Evolutionary conservation across 1,140 invertebrate genomes (phyloP), one percentile per base, ranked within the genome.

Genomic region (Lepidotrigona ventralis): DNA sequence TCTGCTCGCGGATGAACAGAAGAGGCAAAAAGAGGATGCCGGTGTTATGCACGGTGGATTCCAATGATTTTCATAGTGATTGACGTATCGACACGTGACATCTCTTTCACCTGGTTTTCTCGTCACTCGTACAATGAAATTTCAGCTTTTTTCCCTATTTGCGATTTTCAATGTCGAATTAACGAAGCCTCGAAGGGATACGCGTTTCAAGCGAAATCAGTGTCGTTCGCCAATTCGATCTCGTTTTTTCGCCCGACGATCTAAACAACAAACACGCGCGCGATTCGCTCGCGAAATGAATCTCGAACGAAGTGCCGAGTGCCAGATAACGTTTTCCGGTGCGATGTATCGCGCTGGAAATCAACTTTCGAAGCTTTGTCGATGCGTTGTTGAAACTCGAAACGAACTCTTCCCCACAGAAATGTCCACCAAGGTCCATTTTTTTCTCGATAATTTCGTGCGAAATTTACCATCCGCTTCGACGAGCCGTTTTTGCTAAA

Each of bases 31-130:
- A 83, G 51, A 39, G 72, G 78, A 68, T 76, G 33, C 12, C 33
- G 33, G 46, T 26, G 51, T 68, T 81, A 75, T 68, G 26, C 71
- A 79, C 58, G 12, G 56, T 68, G 75, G 76, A 71, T 86, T 83
- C 66, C 82, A 83, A 77, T 66, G 53, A 87, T 86, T 79, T 84
- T 63, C 53, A 76, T 26, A 71, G 66, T 87, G 83, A 85, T 87
- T 87, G 86, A 88, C 89, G 21, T 89, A 89, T 87, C 84, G 83
- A 85, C 76, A 88, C 64, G 69, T 83, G 75, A 53, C 72, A 87
- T 86, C 84, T 77, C 79, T 82, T 72, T 81, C 83, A 56, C 46
- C 83, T 53, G 84, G 83, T 70, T 81, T 84, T 81, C 56, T 84
- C 79, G 70, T 85, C 74, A 79, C 78, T 75, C 78, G 75, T 63